Evolutionary conservation across 2,797 vertebrate genomes (phyloP), one percentile per base, ranked within the genome.

Genomic region (Sorex maritimensis): DNA sequence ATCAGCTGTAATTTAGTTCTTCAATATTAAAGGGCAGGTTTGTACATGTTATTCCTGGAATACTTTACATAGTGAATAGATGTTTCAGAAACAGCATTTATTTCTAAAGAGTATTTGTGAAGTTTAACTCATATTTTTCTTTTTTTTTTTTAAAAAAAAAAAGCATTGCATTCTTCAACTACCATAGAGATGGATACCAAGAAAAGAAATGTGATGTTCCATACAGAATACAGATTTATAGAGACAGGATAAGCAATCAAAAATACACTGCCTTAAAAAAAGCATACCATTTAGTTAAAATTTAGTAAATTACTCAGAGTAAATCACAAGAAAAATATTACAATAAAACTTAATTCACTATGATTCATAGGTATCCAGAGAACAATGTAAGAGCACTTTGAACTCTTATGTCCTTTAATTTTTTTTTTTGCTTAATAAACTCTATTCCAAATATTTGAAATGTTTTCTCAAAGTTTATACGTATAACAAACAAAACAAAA

Each of bases 171-270:
- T 52, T 52, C 13, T 7, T 11, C 49, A 52, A 52, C 49, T 52
- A 52, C 49, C 49, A 52, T 52, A 86, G 15, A 55, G 3, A 63
- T 38, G 34, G 41, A 13, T 41, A 30, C 86, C n/a, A 78, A 81
- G 41, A 86, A 90, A 92, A 89, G 28, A 95, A 81, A 44, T 81
- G 19, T 71, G 17, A 41, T 8, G 55, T 86, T 30, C 28, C 30
- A 73, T 14, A 67, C 7, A 91, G 91, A 78, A 72, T 63, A 75
- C 0, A 69, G 38, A 88, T 73, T 38, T 0, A 77, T 88, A 2
- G 15, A 13, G 61, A 81, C 73, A 93, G 2, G 14, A 13, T 67
- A 91, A 88, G 9, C 28, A 82, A 71, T 81, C 78, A 78, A 88
- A 90, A 38, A 49, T 68, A 46, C 28, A 73, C 17, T 63, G n/a